Evolutionary conservation across 35 echinoderm and acorn worm species (phyloP).

Genomic region (Antedon bifida): DNA sequence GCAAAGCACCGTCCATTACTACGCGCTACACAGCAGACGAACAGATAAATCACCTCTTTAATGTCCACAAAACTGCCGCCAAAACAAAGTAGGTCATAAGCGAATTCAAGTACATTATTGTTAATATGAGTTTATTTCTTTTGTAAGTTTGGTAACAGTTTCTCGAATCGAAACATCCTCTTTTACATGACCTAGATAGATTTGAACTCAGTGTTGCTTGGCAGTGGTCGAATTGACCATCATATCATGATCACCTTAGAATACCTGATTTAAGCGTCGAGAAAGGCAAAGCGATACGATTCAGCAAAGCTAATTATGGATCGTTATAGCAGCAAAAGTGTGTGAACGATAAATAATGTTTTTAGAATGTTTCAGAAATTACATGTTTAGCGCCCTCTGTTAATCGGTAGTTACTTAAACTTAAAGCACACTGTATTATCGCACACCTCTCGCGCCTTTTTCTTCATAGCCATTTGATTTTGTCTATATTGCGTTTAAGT

Average conservation of each 20-base stretch:
- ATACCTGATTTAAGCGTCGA: not conserved
- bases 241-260: no score
- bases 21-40: not conserved
- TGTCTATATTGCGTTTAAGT: no score
- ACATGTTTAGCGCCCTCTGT: no score
- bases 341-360: no score
- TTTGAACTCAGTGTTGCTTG: not conserved
- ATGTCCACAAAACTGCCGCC: not conserved
- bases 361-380: no score
- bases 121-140: not conserved
- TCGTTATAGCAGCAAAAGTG: no score
- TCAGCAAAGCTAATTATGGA: not conserved
- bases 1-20: not conserved
- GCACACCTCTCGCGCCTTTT: no score
- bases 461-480: no score
- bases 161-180: not conserved
- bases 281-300: not conserved
- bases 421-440: no score
- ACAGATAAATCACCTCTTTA: not conserved
- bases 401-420: no score
- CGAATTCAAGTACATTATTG: not conserved
- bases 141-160: not conserved
- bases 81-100: not conserved
- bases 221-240: not conserved
- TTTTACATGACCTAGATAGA: not conserved